Base-by-base conservation (phyloP, 2,888 invertebrate genomes). In the Silvanus unidentatus region DNA sequence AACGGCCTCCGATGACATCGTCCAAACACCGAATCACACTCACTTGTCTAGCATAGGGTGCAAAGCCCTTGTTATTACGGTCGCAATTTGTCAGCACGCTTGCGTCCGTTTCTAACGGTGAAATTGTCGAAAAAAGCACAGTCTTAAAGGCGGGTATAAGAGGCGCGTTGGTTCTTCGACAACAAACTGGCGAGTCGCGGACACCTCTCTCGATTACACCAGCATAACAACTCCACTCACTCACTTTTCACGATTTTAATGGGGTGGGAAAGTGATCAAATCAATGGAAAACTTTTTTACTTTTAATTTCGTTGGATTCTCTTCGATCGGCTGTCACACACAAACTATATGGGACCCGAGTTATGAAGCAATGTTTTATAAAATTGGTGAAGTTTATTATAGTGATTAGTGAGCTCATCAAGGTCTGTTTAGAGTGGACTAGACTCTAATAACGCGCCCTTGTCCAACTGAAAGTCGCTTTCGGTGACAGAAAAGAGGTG, bases 191-290 rank as follows among this genome's bases (percentile, higher is more conserved):
- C 55, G 48, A 52, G 56, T 53, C 47, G 59, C 55, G 52, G 57
- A 54, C 57, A 57, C 59, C 58, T 46, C 50, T 22, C 22, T 22
- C 4, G 3, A 22, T 5, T 3, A 22, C n/a, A 22, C 22, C 3
- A 22, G 22, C 8, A 3, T 8, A 22, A 22, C 22, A 50, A 51
- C 53, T 58, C 64, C 66, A 58, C 60, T 67, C 66, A 64, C 66
- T 62, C 55, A 49, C 52, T 54, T 52, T 43, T 30, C 38, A 30
- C 40, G 41, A 4, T 32, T 32, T n/a, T 32, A 32, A 57, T 49
- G 53, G 66, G 66, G 65, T 64, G 65, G 66, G 64, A 65, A 58
- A 45, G 46, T 40, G 54, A 48, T 47, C 48, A 11, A 32, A n/a
- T 49, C 45, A 49, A 49, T 50, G 52, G 52, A 57, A 58, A 53